These are phyloP conservation scores for Eupithecia subfuscata DNA, from an alignment of 2,888 invertebrate species.

Conservation along the genomic window DNA sequence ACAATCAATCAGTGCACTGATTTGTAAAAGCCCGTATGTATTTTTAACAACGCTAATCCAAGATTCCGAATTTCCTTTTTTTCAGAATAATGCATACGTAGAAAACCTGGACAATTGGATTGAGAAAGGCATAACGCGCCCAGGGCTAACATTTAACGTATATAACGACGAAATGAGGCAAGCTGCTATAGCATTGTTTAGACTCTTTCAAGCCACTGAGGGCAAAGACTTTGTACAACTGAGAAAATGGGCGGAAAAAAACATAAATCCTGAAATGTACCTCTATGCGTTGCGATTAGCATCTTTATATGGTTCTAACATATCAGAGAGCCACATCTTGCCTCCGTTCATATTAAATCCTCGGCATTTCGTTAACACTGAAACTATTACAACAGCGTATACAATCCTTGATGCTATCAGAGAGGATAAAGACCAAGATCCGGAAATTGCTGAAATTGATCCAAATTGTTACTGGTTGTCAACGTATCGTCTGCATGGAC, in stretches of 20 bases:
- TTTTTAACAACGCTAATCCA: no score
- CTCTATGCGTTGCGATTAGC: constrained; percentile 75
- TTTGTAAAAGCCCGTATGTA: no score
- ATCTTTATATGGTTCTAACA: constrained; percentile 66
- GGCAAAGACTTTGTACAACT: constrained; percentile 65
- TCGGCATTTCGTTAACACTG: constrained; percentile 70
- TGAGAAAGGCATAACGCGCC: constrained; percentile 59
- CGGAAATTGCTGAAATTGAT: constrained; percentile 48
- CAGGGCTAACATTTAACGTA: constrained; percentile 75
- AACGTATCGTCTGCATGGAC: constrained; percentile 30
- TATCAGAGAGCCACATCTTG: constrained; percentile 46
- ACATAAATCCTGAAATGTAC: constrained; percentile 79
- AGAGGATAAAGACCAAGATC: constrained; percentile 42
- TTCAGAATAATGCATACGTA: constrained; percentile 62
- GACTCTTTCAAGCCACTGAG: constrained; percentile 68
- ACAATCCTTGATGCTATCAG: constrained; percentile 56
- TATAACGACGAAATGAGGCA: constrained; percentile 77
- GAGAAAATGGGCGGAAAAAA: constrained; percentile 65
- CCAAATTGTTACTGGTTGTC: constrained; percentile 49
- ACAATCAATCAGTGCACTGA: background rate
- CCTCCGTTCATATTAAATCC: constrained; percentile 81
- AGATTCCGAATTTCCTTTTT: constrained; percentile 34
- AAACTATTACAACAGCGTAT: constrained; percentile 70
- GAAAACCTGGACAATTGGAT: constrained; percentile 55
- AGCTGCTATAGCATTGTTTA: constrained; percentile 74